Evolutionary conservation across 2,797 vertebrate species (phyloP), one percentile per base, ranked within the genome.

Genomic region (Alexandromys oeconomus): DNA sequence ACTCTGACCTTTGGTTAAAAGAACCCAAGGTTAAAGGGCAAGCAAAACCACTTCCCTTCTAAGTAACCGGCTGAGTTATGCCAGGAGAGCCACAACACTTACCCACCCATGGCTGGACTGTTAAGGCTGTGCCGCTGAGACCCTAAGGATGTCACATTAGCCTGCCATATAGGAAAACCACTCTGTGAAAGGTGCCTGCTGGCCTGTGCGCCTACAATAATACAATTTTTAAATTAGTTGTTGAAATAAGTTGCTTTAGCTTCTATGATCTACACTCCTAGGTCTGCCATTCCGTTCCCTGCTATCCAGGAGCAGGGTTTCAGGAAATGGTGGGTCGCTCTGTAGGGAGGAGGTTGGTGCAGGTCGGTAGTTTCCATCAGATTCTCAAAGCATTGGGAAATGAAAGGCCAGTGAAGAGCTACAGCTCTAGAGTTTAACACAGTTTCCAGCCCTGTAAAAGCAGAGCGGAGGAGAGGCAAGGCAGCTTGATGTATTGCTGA

Each of bases 351-450:
- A 51, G 43, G 34, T n/a, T 34, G 51, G 2, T 14, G n/a, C 27
- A 51, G 40, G 6, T 23, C 4, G 37, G 10, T 29, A 17, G 23
- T 48, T 86, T 61, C n/a, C 51, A 13, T 65, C 21, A 61, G 59
- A 51, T 65, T 84, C 87, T 92, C 77, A 87, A 67, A 92, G 34
- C 40, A 67, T 43, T 71, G 15, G n/a, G 19, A 9, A 94, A 73
- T 21, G 23, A 13, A 69, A 80, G 79, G 59, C 17, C 7, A 1
- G 19, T 15, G 46, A 59, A 40, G 65, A 93, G 37, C n/a, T 12
- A 12, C 0, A 9, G 40, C 29, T 17, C 6, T 84, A 0, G 34
- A 43, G 63, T 11, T 76, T 78, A 48, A 78, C 37, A 48, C 27
- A 27, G 48, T 82, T 85, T 88, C 46, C 31, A 23, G 29, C 29